phyloP scores from a whole-genome alignment of 2,113 vertebrate species.

The Pipra filicauda region DNA sequence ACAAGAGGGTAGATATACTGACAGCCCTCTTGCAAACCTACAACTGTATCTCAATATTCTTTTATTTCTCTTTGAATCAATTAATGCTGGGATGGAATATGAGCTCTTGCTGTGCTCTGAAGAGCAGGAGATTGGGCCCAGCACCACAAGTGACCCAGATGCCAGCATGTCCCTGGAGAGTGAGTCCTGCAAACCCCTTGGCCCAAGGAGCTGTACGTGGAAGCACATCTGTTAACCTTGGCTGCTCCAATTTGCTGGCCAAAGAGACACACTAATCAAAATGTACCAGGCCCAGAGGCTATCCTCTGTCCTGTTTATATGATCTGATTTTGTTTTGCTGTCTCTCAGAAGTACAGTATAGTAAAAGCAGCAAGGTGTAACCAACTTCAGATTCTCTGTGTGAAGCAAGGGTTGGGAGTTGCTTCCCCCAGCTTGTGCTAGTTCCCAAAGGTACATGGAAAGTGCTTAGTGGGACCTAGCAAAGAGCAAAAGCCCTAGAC shows the following conservation, averaged over 20 bases:
- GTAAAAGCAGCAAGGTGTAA: not conserved
- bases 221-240: not conserved
- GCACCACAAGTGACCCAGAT: not conserved
- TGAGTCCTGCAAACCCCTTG: not conserved
- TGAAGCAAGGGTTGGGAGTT: not conserved
- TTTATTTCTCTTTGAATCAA: not conserved
- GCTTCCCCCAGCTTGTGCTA: not conserved
- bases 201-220: not conserved
- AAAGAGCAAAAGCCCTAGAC: not conserved
- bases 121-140: not conserved
- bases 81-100: not conserved
- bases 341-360: not conserved
- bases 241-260: not conserved
- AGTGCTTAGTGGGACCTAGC: not conserved
- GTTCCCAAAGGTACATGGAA: not conserved
- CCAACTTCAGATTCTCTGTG: not conserved
- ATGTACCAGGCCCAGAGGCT: not conserved
- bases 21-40: not conserved
- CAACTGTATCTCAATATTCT: not conserved
- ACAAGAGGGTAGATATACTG: not conserved
- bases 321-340: not conserved
- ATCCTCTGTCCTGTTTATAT: not conserved
- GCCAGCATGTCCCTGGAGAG: not conserved
- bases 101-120: not conserved
- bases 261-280: not conserved